These are phyloP conservation scores for Gryllus longicercus DNA, from an alignment of 2,888 invertebrate genomes.

Conservation along the genomic window DNA sequence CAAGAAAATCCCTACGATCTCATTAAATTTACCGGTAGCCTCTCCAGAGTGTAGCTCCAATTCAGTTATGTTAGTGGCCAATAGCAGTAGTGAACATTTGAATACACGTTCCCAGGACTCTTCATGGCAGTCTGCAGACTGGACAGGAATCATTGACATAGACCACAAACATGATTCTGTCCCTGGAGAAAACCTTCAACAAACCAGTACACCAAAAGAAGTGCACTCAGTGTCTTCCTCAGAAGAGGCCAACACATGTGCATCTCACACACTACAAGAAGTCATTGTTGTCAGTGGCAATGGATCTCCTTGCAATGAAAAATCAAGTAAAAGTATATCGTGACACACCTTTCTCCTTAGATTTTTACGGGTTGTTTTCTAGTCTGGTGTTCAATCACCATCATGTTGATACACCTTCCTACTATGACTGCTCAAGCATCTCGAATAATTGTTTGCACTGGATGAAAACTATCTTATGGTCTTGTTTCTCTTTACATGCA, in stretches of 20 bases:
- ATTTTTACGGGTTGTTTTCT: slow-evolving; percentile 2
- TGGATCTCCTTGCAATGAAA: neutral
- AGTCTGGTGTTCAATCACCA: slow-evolving; percentile 17
- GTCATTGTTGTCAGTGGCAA: neutral
- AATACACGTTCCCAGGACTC: slow-evolving; percentile 17
- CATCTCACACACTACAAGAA: neutral
- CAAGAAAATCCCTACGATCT: neutral
- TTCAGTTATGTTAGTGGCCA: neutral
- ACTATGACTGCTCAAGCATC: neutral
- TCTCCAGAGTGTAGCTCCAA: neutral
- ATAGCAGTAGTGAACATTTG: neutral
- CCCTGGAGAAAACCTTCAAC: neutral
- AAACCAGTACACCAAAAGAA: neutral
- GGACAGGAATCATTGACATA: neutral
- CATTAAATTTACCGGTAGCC: neutral
- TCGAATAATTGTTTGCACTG: neutral
- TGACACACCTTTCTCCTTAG: neutral
- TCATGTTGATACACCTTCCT: slow-evolving; percentile 17
- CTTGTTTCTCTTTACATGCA: neutral
- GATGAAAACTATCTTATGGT: slow-evolving; percentile 4
- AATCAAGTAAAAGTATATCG: neutral
- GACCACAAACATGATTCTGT: neutral
- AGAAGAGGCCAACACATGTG: neutral
- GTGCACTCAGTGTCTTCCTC: neutral
- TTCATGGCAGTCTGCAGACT: slow-evolving; percentile 1